Conservation (phyloP, 2,888 invertebrate genomes). For the Brenthis hecate region DNA sequence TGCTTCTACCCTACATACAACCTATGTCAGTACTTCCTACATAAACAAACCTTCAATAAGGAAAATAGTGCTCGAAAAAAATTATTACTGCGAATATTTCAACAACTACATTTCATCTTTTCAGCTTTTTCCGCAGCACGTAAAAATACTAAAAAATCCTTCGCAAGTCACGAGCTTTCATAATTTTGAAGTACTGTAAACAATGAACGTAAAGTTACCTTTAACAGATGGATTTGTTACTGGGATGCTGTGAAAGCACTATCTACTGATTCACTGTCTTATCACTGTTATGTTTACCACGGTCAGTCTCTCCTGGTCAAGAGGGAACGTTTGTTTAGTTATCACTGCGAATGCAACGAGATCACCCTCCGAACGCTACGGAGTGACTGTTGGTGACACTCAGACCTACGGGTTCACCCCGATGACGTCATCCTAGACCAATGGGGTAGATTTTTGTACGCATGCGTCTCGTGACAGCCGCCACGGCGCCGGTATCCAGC, state of each 20-base stretch:
- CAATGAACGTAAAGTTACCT: conserved; percentile 35
- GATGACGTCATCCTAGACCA: conserved; percentile 81
- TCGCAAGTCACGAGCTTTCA: conserved; percentile 29
- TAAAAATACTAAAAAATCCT: conserved; percentile 33
- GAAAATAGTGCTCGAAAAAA: conserved; percentile 27
- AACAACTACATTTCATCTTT: conserved; percentile 36
- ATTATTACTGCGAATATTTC: conserved; percentile 35
- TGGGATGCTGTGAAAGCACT: conserved; percentile 18
- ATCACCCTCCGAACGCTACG: conserved; percentile 63
- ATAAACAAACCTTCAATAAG: conserved; percentile 32
- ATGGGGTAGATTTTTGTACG: conserved; percentile 70
- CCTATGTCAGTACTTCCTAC: conserved; percentile 23
- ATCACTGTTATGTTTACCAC: conserved; percentile 44
- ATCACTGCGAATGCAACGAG: conserved; percentile 54
- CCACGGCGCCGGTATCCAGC: conserved; percentile 69
- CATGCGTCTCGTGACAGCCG: conserved; percentile 74
- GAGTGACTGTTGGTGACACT: conserved; percentile 80
- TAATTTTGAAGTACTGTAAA: conserved; percentile 34
- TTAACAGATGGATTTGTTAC: conserved; percentile 20
- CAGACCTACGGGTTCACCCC: conserved; percentile 76
- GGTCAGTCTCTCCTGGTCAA: conserved; percentile 38
- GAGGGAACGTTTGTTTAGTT: conserved; percentile 68
- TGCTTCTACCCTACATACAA: conserved; percentile 20
- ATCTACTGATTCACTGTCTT: conserved; percentile 34
- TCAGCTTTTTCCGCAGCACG: conserved; percentile 29